Evolutionary conservation across 1,140 invertebrate species (phyloP), one percentile per base, ranked within the genome.

Genomic region (Nasonia vitripennis): DNA sequence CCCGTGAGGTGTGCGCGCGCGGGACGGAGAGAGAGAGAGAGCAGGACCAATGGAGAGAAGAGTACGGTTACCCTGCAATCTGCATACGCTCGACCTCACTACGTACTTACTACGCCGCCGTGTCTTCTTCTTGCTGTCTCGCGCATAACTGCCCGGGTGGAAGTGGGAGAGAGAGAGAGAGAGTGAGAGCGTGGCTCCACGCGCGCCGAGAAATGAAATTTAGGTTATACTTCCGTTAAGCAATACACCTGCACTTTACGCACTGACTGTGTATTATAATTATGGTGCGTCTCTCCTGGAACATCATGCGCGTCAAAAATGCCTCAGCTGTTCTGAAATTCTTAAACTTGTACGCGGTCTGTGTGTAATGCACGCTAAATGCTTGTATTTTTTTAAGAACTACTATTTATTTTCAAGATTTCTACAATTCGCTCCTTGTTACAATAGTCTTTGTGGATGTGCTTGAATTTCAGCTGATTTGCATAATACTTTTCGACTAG

Each of bases 391-490:
- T 55, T 0, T 84, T 62, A 51, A 45, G 79, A 10, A 78, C 68
- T 14, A 31, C 27, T 11, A 31, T 83, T 2, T 37, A 91, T 6
- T 88, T 94, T 95, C 82, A 91, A 84, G 74, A 95, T 91, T 89
- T 95, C 93, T 17, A 95, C 94, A 87, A 95, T 95, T 84, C 95
- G 93, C 86, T 95, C 93, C 68, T 94, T 94, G 73, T 94, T 92
- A 90, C 91, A 94, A 89, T 94, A 94, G 91, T 95, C 95, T 88
- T 94, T 93, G 41, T 94, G 94, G 3, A 93, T 91, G n/a, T 91
- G 88, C n/a, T 91, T 85, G 79, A 93, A 93, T 41, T 90, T 89
- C 0, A 95, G 89, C 14, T 93, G 91, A 0, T 93, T 89, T 31
- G 91, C 80, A 20, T 91, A 88, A 88, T 94, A 90, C 23, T 94